Conservation (phyloP, 1,140 invertebrate species). For the Drosophila funebris region DNA sequence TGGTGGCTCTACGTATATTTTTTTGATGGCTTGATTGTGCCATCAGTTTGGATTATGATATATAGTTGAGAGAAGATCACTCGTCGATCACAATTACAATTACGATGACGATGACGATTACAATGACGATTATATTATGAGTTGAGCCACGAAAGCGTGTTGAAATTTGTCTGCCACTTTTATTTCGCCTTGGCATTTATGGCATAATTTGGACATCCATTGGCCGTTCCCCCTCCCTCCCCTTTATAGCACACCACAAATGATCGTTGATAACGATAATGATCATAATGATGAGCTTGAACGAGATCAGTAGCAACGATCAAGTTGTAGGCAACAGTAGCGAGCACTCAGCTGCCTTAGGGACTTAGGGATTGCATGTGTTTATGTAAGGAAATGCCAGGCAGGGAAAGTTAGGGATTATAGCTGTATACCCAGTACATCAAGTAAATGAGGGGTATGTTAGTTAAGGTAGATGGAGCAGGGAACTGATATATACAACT, state of each 20-base stretch:
- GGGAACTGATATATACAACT: no score
- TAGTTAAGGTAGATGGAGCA: no score
- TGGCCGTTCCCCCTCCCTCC: not conserved
- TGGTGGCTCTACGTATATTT: slow-evolving; percentile 44
- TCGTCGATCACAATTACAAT: slow-evolving; percentile 7
- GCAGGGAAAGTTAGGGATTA: slow-evolving; percentile 7
- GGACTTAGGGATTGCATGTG: not conserved
- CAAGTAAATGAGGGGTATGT: no score
- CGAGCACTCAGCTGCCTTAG: not conserved
- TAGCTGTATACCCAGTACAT: not conserved
- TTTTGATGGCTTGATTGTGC: slow-evolving; percentile 77
- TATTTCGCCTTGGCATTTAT: slow-evolving; percentile 72
- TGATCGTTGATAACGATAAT: not conserved
- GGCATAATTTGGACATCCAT: slow-evolving; percentile 63
- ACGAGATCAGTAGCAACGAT: slow-evolving; percentile 13
- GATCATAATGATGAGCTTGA: slow-evolving; percentile 23
- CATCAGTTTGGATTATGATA: slow-evolving; percentile 61
- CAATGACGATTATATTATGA: slow-evolving; percentile 39
- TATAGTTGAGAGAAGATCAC: slow-evolving; percentile 24
- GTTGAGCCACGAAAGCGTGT: slow-evolving; percentile 56
- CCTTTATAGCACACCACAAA: not conserved
- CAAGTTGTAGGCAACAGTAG: slow-evolving; percentile 18
- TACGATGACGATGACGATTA: slow-evolving; percentile 16
- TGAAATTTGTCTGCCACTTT: slow-evolving; percentile 39
- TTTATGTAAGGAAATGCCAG: not conserved